These are phyloP conservation scores for Protonibea diacanthus DNA, from an alignment of 2,797 vertebrate genomes.

Conservation along the genomic window DNA sequence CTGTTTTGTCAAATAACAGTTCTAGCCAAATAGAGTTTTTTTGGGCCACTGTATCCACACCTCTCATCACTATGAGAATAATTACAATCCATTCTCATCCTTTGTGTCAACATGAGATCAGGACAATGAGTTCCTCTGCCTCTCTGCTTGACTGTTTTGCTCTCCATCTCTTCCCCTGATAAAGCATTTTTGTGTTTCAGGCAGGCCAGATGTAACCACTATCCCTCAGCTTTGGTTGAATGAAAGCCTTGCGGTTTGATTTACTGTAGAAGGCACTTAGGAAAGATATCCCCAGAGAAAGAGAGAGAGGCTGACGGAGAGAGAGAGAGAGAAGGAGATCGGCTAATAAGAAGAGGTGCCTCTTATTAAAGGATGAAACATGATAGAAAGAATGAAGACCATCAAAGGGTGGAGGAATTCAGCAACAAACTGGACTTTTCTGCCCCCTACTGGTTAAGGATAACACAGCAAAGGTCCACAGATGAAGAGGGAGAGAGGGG, in stretches of 20 bases:
- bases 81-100: slow-evolving; percentile 48
- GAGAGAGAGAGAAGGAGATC: slow-evolving; percentile 10
- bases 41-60: slow-evolving; percentile 4
- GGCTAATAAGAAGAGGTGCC: slow-evolving; percentile 55
- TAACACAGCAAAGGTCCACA: slow-evolving; percentile 23
- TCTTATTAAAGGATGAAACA: slow-evolving; percentile 61
- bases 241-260: slow-evolving; percentile 83
- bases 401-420: slow-evolving; percentile 31
- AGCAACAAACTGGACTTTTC: slow-evolving; percentile 35
- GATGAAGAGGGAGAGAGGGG: not conserved
- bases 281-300: slow-evolving; percentile 70
- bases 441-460: slow-evolving; percentile 73
- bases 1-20: too few relatives aligned
- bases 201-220: slow-evolving; percentile 69
- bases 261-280: slow-evolving; percentile 86
- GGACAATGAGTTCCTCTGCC: not conserved
- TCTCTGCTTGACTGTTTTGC: slow-evolving; percentile 8
- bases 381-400: slow-evolving; percentile 35
- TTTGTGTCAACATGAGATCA: slow-evolving; percentile 40
- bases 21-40: too few relatives aligned
- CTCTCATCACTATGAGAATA: slow-evolving; percentile 14
- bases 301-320: slow-evolving; percentile 24
- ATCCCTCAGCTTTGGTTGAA: slow-evolving; percentile 67
- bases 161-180: slow-evolving; percentile 37
- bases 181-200: slow-evolving; percentile 59